Conservation (phyloP, 2,113 vertebrate species). For the Danio rerio region DNA sequence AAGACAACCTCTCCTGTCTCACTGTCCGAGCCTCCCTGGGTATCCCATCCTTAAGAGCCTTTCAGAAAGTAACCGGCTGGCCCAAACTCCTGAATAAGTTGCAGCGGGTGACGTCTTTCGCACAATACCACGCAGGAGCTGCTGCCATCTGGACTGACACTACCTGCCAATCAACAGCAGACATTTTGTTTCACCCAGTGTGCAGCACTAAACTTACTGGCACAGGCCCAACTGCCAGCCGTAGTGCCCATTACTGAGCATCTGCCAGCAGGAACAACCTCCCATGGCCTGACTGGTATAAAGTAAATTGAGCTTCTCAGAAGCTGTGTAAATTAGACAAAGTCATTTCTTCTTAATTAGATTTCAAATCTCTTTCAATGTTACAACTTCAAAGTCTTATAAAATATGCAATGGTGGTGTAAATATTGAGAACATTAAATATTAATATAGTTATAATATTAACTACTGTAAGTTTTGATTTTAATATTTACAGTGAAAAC, state of each 20-base stretch:
- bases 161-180: slow-evolving; percentile 60
- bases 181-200: slow-evolving; percentile 29
- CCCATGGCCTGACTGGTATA: neutral
- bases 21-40: neutral
- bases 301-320: neutral
- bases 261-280: slow-evolving; percentile 22
- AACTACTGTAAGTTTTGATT: no score
- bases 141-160: slow-evolving; percentile 55
- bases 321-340: neutral
- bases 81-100: slow-evolving; percentile 46
- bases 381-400: neutral
- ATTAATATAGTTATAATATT: no score
- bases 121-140: slow-evolving; percentile 55
- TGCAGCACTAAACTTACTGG: slow-evolving; percentile 13
- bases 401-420: neutral
- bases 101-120: slow-evolving; percentile 36
- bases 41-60: neutral
- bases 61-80: slow-evolving; percentile 3
- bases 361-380: neutral
- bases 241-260: slow-evolving; percentile 15
- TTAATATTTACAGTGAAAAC: no score
- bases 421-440: neutral
- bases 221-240: neutral
- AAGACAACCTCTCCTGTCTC: slow-evolving; percentile 30
- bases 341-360: neutral